These are phyloP conservation scores for Diploscapter pachys DNA, from an alignment of 1,140 invertebrate genomes.

Conservation along the genomic window DNA sequence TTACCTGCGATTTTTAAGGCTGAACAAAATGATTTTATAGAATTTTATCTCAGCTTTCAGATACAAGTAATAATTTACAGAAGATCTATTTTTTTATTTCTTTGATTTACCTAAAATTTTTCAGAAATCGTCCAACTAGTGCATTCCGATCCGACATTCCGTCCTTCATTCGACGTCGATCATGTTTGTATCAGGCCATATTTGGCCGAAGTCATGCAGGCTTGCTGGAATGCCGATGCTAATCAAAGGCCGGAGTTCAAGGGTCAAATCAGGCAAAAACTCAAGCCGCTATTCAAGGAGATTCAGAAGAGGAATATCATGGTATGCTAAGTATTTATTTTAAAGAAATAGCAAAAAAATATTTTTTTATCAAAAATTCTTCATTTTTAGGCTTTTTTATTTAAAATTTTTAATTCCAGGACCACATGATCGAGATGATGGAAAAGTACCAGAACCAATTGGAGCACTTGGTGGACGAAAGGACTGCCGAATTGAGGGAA, in stretches of 20 bases:
- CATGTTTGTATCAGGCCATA: slow-evolving; percentile 49
- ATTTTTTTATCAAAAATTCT: neutral
- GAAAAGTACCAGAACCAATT: slow-evolving; percentile 81
- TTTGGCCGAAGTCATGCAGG: slow-evolving; percentile 18
- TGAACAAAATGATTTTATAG: too few relatives aligned
- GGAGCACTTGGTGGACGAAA: slow-evolving; percentile 81
- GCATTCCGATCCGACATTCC: slow-evolving; percentile 32
- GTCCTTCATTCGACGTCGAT: slow-evolving; percentile 31
- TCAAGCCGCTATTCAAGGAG: slow-evolving; percentile 51
- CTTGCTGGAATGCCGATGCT: slow-evolving; percentile 61
- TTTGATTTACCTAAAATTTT: neutral
- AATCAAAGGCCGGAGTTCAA: slow-evolving; percentile 61
- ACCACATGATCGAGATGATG: slow-evolving; percentile 52
- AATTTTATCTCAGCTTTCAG: too few relatives aligned
- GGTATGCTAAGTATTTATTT: slow-evolving; percentile 67
- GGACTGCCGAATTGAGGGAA: slow-evolving; percentile 85
- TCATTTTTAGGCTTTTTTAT: slow-evolving; percentile 6
- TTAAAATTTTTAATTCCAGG: slow-evolving; percentile 10
- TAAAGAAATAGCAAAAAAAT: neutral
- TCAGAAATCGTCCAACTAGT: slow-evolving; percentile 34
- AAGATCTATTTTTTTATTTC: too few relatives aligned
- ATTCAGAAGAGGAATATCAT: slow-evolving; percentile 75
- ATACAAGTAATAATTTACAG: too few relatives aligned
- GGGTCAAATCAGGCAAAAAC: slow-evolving; percentile 43
- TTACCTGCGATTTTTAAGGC: too few relatives aligned